Percentiles rank a stretch among this genome's conserved stretches.
phyloP scores from a whole-genome alignment of 1,140 invertebrate genomes.

The Scaptomyza montana region DNA sequence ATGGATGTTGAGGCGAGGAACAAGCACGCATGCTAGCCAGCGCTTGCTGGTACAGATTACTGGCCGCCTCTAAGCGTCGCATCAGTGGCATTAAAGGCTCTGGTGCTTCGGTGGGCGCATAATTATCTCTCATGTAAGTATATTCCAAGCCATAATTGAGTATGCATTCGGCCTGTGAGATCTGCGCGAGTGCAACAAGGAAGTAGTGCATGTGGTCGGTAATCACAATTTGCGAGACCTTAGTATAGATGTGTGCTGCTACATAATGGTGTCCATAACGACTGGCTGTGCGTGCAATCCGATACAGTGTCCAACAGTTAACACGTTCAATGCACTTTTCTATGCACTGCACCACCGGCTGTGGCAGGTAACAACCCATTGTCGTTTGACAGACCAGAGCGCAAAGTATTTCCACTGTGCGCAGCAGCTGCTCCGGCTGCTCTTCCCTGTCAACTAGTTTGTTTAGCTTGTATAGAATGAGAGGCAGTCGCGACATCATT shows the following conservation, averaged over 20 bases:
- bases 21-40: constrained; percentile 89
- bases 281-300: constrained; percentile 91
- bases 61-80: constrained; percentile 86
- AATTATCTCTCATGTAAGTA: constrained; percentile 68
- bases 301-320: constrained; percentile 93
- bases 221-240: constrained; percentile 90
- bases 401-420: constrained; percentile 76
- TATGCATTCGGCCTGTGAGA: constrained; percentile 88
- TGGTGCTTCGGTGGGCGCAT: constrained; percentile 46
- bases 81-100: constrained; percentile 83
- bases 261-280: constrained; percentile 93
- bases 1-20: constrained; percentile 77
- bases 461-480: constrained; percentile 77
- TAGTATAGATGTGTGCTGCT: constrained; percentile 88
- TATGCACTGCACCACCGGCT: constrained; percentile 86
- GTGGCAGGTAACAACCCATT: constrained; percentile 85
- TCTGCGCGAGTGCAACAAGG: constrained; percentile 90
- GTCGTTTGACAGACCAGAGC: constrained; percentile 90
- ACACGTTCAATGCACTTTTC: constrained; percentile 85
- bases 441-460: constrained; percentile 58
- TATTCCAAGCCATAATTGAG: constrained; percentile 83
- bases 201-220: constrained; percentile 96
- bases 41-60: constrained; percentile 87
- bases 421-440: constrained; percentile 51
- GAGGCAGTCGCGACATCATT: constrained; percentile 63